Evolutionary conservation across 2,797 vertebrate species (phyloP), one percentile per base, ranked within the genome.

Genomic region (Siniperca undulata): DNA sequence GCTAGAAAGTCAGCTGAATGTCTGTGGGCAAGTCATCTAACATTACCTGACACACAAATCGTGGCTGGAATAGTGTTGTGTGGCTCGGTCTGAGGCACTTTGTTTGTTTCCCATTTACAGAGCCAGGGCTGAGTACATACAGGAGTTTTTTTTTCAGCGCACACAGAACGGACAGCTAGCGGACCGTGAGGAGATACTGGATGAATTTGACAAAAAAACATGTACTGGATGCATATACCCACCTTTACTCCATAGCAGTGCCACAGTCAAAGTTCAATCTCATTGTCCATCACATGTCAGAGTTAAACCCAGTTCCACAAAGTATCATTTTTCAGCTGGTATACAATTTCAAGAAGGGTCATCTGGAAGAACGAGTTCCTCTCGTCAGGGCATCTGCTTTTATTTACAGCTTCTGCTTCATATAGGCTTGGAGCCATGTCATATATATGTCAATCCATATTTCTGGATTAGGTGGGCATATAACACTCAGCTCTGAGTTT

Each of bases 181-280:
- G 5, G 36, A 36, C 36, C 30, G 7, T 36, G 36, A 36, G 36
- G 36, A 36, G 36, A 36, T 5, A 36, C 0, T 36, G 5, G 7
- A 5, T 36, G 36, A 36, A 36, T 36, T 36, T 36, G 36, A 7
- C 36, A 36, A 36, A 36, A 5, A 36, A 7, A 7, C 36, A 7
- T 36, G 36, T 36, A 36, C 6, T 36, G 36, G 36, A 36, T 36
- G 5, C 36, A 36, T 36, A 36, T 6, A 36, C 36, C 36, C 36
- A 36, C 40, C 62, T 70, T 83, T 92, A 90, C 91, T 91, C 90
- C 60, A 6, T 3, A 4, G 46, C 69, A 81, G 77, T 61, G 56
- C 76, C 70, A 73, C 86, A 82, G 53, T 60, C 44, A 27, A 22
- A 60, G 2, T 78, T 79, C 90, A 93, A 93, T 90, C 86, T 81